A percentile compares a stretch with the other conserved stretches of the same genome.
These are phyloP conservation scores for Oryzias woworae DNA, from an alignment of 2,113 vertebrate species.

Conservation along the genomic window DNA sequence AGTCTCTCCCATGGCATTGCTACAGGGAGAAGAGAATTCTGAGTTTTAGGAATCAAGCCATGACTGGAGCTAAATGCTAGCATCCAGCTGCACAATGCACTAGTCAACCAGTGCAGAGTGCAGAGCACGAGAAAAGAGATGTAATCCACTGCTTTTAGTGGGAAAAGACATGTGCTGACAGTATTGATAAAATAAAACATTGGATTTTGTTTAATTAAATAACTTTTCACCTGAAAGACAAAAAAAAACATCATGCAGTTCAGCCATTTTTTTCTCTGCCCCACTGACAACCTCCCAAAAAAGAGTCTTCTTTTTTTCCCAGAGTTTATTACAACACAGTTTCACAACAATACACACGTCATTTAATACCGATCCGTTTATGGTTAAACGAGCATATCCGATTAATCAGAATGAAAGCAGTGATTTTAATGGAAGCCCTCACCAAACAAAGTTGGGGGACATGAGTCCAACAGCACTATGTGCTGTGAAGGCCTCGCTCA, in stretches of 20 bases:
- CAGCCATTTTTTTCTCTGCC: slow-evolving; percentile 82
- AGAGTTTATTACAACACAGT: slow-evolving; percentile 91
- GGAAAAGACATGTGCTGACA: not conserved
- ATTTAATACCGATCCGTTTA: slow-evolving; percentile 56
- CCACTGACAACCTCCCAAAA: slow-evolving; percentile 81
- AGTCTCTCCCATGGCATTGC: slow-evolving; percentile 97
- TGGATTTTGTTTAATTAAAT: slow-evolving; percentile 13
- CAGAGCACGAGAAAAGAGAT: slow-evolving; percentile 9
- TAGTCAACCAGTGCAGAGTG: slow-evolving; percentile 50
- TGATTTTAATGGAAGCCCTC: slow-evolving; percentile 83
- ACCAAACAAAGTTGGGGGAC: slow-evolving; percentile 94
- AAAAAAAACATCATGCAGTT: slow-evolving; percentile 23
- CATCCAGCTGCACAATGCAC: slow-evolving; percentile 64
- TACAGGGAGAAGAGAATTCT: slow-evolving; percentile 98
- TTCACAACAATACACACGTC: slow-evolving; percentile 89
- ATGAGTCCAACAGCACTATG: slow-evolving; percentile 91
- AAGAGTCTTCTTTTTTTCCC: slow-evolving; percentile 85
- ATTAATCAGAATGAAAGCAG: not conserved
- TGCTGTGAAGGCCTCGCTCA: slow-evolving; percentile 91
- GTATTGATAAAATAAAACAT: not conserved
- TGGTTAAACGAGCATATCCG: not conserved
- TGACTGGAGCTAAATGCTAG: slow-evolving; percentile 61
- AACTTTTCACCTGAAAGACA: not conserved
- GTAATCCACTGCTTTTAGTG: not conserved
- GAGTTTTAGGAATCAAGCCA: slow-evolving; percentile 92